Percentiles rank a stretch among this genome's conserved stretches.
phyloP scores from a whole-genome alignment of 2,888 invertebrate genomes.

The Cephus rjabovi region DNA sequence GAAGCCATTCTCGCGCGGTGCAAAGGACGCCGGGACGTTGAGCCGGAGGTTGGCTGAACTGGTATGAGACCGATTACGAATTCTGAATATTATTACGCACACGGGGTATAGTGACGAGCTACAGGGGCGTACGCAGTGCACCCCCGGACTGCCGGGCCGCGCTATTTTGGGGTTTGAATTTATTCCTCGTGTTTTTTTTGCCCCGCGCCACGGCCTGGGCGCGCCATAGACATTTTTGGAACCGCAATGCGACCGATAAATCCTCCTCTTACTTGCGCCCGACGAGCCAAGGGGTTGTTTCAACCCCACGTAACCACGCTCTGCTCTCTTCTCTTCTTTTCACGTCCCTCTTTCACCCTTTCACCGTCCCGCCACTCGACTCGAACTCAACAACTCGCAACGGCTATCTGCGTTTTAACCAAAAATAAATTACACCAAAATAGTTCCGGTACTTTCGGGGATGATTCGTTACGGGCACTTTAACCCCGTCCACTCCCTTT shows the following conservation, averaged over 20 bases:
- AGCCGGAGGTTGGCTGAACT: background rate
- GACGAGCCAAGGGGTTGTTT: conserved; percentile 28
- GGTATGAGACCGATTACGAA: conserved; percentile 1
- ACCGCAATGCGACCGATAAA: conserved; percentile 49
- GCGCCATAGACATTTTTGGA: conserved; percentile 34
- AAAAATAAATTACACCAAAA: conserved; percentile 35
- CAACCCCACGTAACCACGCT: conserved; percentile 25
- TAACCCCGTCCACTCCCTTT: background rate
- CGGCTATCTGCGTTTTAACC: conserved; percentile 29
- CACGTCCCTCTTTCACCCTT: background rate
- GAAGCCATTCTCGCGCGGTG: background rate
- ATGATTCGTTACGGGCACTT: conserved; percentile 1
- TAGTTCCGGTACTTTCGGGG: conserved; percentile 1
- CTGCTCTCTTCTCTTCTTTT: background rate
- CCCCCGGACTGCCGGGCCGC: background rate
- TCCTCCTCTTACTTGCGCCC: conserved; percentile 31
- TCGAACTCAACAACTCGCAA: conserved; percentile 22
- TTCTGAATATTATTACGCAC: conserved; percentile 5
- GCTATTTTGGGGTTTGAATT: conserved; percentile 8
- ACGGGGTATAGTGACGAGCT: background rate
- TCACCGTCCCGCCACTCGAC: conserved; percentile 18
- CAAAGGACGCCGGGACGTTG: background rate
- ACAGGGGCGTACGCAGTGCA: background rate
- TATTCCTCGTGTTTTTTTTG: conserved; percentile 8
- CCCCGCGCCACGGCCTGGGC: conserved; percentile 29